phyloP scores from a whole-genome alignment of 2,113 vertebrate genomes.

The Pipa parva region DNA sequence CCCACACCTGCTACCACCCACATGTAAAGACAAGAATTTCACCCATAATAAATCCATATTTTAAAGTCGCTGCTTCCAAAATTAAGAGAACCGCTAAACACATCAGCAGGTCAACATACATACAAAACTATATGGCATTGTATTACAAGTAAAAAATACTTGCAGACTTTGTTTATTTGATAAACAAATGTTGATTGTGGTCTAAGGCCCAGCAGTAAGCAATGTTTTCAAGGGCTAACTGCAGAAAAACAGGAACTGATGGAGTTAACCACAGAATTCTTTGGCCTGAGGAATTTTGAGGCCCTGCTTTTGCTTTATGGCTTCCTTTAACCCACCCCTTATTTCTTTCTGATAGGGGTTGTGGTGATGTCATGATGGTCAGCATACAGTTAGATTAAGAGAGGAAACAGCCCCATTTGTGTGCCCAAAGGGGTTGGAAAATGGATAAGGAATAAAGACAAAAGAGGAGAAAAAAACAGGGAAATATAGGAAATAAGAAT shows the following conservation, averaged over 20 bases:
- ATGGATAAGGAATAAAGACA: not conserved
- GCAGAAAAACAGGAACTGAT: not conserved
- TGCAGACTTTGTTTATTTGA: not conserved
- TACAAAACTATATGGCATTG: no score
- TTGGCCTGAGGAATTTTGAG: slow-evolving; percentile 5
- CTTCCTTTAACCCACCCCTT: not conserved
- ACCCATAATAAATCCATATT: no score
- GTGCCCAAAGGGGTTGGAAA: not conserved
- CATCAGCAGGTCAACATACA: no score
- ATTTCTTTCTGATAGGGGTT: not conserved
- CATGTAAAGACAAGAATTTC: no score
- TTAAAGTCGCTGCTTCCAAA: no score
- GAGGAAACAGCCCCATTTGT: not conserved
- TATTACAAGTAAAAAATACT: no score
- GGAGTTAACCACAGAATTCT: not conserved
- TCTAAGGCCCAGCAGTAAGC: not conserved
- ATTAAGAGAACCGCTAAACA: no score
- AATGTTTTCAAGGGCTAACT: not conserved
- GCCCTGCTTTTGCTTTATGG: not conserved
- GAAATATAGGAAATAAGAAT: not conserved
- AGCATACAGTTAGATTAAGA: not conserved
- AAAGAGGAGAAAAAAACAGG: not conserved
- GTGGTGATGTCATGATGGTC: not conserved
- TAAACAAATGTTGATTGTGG: not conserved
- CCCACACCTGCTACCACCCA: slow-evolving; percentile 4